Evolutionary conservation across 1,140 invertebrate genomes (phyloP), one percentile per base, ranked within the genome.

Genomic region (Trinorchestia longiramus): DNA sequence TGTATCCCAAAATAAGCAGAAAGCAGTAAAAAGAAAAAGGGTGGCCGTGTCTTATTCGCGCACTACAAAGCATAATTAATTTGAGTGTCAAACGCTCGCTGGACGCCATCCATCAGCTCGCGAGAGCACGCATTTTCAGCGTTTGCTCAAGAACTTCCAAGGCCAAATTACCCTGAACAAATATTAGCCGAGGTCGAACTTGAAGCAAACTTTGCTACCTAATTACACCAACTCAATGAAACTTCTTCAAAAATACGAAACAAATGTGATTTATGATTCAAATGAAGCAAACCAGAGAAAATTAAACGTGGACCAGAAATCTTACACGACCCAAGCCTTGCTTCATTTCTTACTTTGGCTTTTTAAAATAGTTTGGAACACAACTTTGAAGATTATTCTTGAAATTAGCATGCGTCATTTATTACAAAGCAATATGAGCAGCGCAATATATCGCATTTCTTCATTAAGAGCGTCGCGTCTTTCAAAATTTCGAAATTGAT

Each of bases 201-300:
- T 94, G 92, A 42, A 11, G 92, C 92, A 44, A 94, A 94, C 92
- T 94, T 94, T 94, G 92, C 44, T 94, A 43, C 92, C 92, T 94
- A 94, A 94, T 94, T 94, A 94, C 92, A 45, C 92, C 92, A 44
- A 94, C 92, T 94, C 92, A 45, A 94, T 94, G 92, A 94, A 94
- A 94, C 92, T 94, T 94, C 43, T 45, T 47, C 41, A 45, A 94
- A 94, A 94, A 45, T n/a, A 94, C 40, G 44, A 45, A 94, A 44
- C 43, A 94, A 94, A 94, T 94, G 92, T 94, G 92, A 94, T 94
- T 94, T 94, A 94, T 94, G 92, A 94, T 94, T 94, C 92, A 94
- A 94, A 94, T 94, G 92, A 94, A 36, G 92, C 43, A n/a, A 94
- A 94, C 43, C 92, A 45, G 92, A 45, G 43, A 94, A 94, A 43